Evolutionary conservation across 2,888 invertebrate species (phyloP), one percentile per base, ranked within the genome.

Genomic region (Marasmarcha lunaedactyla): DNA sequence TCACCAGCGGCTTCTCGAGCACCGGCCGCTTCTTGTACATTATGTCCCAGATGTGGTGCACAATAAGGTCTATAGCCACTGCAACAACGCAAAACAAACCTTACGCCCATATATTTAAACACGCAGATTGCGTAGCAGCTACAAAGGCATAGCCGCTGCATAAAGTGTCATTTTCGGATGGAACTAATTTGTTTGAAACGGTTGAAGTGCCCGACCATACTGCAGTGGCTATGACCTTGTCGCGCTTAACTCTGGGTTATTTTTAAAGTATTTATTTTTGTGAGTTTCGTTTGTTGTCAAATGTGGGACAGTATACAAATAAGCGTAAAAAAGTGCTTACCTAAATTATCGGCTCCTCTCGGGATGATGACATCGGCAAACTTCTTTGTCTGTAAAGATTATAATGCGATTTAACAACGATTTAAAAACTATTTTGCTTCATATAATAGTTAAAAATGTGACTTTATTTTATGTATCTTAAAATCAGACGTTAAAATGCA

Each of bases 361-460:
- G 99, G 99, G 70, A 99, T 98, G 60, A 99, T 98, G 38, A 99
- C 97, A 85, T 99, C 99, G 40, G 98, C 98, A 85, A 98, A 98
- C 72, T 99, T 98, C 83, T 99, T 99, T 1, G 99, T 99, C 93
- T 97, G 87, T 38, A 89, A 26, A 30, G 30, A 20, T 20, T n/a
- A n/a, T n/a, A n/a, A n/a, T n/a, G n/a, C n/a, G n/a, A n/a, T n/a
- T n/a, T n/a, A n/a, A n/a, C n/a, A n/a, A n/a, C n/a, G n/a, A n/a
- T n/a, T n/a, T n/a, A n/a, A n/a, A n/a, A n/a, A n/a, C n/a, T n/a
- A n/a, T n/a, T n/a, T n/a, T n/a, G n/a, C n/a, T n/a, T n/a, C n/a
- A n/a, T n/a, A n/a, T n/a, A n/a, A n/a, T n/a, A n/a, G n/a, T n/a
- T n/a, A n/a, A n/a, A n/a, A n/a, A n/a, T n/a, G n/a, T n/a, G n/a